phyloP scores from a whole-genome alignment of 2,797 vertebrate genomes.

The Catamblyrhynchus diadema region DNA sequence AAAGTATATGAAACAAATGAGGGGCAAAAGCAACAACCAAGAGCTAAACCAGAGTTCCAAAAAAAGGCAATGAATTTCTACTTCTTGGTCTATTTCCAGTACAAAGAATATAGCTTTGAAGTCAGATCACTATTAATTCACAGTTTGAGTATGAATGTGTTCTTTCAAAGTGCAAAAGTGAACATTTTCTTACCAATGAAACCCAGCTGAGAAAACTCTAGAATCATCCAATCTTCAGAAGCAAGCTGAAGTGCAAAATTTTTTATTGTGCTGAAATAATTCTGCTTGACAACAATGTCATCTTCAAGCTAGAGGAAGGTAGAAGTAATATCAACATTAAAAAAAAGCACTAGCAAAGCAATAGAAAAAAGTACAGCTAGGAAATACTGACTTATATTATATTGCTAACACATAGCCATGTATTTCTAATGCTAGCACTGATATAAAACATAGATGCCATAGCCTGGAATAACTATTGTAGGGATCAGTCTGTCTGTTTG shows the following conservation, averaged over 20 bases:
- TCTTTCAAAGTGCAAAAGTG: background rate
- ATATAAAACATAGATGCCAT: background rate
- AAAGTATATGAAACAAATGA: background rate
- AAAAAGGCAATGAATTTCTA: background rate
- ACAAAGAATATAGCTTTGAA: background rate
- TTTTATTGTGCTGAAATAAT: constrained; percentile 99
- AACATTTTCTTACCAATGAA: constrained; percentile 89
- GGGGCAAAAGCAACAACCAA: background rate
- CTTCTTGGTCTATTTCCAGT: background rate
- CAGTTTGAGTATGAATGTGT: background rate
- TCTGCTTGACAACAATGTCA: constrained; percentile 97
- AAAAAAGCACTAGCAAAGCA: background rate
- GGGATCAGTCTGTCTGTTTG: background rate
- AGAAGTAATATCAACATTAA: constrained; percentile 23
- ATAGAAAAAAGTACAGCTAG: background rate
- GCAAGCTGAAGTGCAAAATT: constrained; percentile 97
- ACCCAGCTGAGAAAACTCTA: constrained; percentile 98
- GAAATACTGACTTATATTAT: background rate
- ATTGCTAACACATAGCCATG: background rate
- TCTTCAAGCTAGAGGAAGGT: constrained; percentile 88
- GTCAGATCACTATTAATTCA: background rate
- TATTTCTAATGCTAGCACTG: background rate
- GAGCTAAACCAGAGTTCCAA: background rate
- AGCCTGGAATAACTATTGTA: background rate
- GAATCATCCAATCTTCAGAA: constrained; percentile 98